A percentile compares a stretch with the other conserved stretches of the same genome.
Evolutionary conservation across 2,888 invertebrate genomes (phyloP).

Genomic region (Steinernema scapterisci): DNA sequence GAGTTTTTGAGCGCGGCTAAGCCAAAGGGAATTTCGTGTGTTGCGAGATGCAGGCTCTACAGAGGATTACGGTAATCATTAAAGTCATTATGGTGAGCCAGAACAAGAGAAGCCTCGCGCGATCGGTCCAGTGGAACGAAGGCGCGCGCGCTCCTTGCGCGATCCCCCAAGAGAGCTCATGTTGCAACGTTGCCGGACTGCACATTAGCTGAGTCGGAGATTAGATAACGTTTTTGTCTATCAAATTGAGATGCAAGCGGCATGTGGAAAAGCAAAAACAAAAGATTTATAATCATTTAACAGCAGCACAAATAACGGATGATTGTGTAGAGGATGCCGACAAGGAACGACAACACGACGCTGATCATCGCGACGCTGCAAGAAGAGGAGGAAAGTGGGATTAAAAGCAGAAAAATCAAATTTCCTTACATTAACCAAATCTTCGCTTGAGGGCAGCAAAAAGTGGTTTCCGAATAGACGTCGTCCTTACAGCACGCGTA

Average conservation of each 20-base stretch:
- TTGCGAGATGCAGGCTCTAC: neutral
- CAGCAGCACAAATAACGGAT: conserved; percentile 48
- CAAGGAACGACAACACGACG: conserved; percentile 46
- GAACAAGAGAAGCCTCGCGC: neutral
- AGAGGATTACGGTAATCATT: conserved; percentile 7
- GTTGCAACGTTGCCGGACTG: neutral
- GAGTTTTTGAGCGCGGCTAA: neutral
- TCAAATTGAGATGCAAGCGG: neutral
- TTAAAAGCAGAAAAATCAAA: neutral
- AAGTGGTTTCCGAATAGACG: conserved; percentile 33
- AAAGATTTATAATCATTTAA: neutral
- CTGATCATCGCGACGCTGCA: conserved; percentile 52
- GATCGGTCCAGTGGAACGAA: neutral
- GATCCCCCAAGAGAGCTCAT: neutral
- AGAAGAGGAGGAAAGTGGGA: neutral
- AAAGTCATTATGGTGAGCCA: conserved; percentile 12
- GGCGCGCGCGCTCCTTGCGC: neutral
- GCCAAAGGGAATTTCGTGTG: neutral
- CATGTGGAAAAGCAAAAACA: neutral
- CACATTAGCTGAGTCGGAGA: no score
- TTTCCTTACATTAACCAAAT: conserved; percentile 52
- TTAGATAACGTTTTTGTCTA: neutral
- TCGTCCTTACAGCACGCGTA: conserved; percentile 50
- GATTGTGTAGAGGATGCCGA: conserved; percentile 48
- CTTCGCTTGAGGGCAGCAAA: conserved; percentile 50